Conservation (phyloP, 2,888 invertebrate genomes). For the Zhengitettix transpicula region DNA sequence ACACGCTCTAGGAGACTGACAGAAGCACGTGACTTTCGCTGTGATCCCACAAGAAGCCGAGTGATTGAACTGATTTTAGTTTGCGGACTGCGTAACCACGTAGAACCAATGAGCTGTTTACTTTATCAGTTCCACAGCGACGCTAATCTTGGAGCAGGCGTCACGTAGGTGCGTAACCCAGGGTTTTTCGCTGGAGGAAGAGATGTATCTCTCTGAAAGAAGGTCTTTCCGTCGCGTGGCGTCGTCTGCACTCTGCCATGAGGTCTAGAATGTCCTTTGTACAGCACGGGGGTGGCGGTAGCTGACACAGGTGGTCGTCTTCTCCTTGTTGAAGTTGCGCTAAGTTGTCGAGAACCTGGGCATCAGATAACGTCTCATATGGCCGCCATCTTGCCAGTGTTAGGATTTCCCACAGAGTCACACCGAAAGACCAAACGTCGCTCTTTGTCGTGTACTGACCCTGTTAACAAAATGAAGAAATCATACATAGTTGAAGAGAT, state of each 20-base stretch:
- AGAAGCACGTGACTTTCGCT: too few species aligned
- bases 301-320: neutral
- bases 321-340: slow-evolving; percentile 42
- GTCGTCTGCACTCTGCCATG: slow-evolving; percentile 42
- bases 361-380: slow-evolving; percentile 56
- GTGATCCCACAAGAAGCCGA: too few species aligned
- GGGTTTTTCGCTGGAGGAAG: slow-evolving; percentile 35
- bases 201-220: slow-evolving; percentile 42
- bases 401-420: slow-evolving; percentile 74
- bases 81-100: too few species aligned
- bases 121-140: too few species aligned
- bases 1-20: too few species aligned
- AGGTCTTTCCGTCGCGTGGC: slow-evolving; percentile 34
- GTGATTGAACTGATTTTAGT: too few species aligned
- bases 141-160: neutral
- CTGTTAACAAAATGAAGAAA: slow-evolving; percentile 26
- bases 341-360: slow-evolving; percentile 66
- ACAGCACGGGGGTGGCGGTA: slow-evolving; percentile 32
- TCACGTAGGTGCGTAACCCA: slow-evolving; percentile 23
- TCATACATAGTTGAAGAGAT: neutral
- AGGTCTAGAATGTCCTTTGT: slow-evolving; percentile 42
- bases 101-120: too few species aligned
- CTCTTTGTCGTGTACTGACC: slow-evolving; percentile 77
- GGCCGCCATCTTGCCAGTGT: slow-evolving; percentile 61
- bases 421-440: slow-evolving; percentile 83